Evolutionary conservation across 2,797 vertebrate genomes (phyloP), one percentile per base, ranked within the genome.

Genomic region (Harpagifer antarcticus): DNA sequence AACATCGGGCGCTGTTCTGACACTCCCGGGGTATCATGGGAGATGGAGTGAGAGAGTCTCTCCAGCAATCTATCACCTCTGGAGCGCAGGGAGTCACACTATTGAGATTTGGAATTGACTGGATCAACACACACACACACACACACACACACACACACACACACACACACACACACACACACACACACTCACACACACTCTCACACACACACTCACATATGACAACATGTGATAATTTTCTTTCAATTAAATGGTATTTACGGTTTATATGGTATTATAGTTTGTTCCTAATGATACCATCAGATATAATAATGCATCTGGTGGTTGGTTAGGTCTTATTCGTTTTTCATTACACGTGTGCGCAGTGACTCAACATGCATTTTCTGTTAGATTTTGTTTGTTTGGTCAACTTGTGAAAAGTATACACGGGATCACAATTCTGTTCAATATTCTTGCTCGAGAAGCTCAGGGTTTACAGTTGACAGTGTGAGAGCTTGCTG

Each of bases 11-110:
- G 11, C 54, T 57, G 42, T 53, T 79, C 59, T 66, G 20, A 68
- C 66, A 57, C 54, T 69, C 19, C 11, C 40, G 3, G 10, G 68
- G 69, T 45, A 63, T 82, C 74, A 33, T 63, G 52, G 76, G 72
- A 82, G 66, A 72, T 47, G 65, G 43, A 56, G 49, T 82, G 42
- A 63, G 83, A 81, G 79, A 66, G 64, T 64, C 65, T 74, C 62
- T 75, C 67, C 27, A 23, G 58, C 61, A 55, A 85, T 89, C 82
- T 90, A 73, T 89, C 82, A 76, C 40, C 50, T 65, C 60, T 63
- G 78, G 42, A 49, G 72, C 60, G 31, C 54, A 57, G 48, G 74
- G 59, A 81, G 53, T 58, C 53, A 63, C 1, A 1, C 61, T 13
- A 33, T 60, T 17, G 44, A 58, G 47, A 63, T 31, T 48, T 59